These are phyloP conservation scores for Lophius piscatorius DNA, from an alignment of 2,113 vertebrate species.

Conservation along the genomic window DNA sequence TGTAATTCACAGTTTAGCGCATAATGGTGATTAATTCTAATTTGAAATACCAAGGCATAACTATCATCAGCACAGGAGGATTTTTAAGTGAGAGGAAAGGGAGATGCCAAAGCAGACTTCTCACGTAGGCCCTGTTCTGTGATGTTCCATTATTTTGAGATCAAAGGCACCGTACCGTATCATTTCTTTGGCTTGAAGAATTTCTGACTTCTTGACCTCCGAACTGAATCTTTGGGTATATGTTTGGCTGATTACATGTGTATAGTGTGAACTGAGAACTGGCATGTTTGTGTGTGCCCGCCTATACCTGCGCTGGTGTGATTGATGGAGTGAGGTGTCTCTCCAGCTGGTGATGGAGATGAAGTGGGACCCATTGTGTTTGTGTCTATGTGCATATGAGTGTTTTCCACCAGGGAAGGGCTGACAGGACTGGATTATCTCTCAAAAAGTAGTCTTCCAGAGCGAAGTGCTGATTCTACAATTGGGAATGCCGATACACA, in stretches of 20 bases:
- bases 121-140: not conserved
- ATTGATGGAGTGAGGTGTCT: conserved; percentile 67
- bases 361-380: conserved; percentile 52
- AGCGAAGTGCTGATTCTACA: no score
- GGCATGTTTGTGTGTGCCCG: conserved; percentile 23
- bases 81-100: no score
- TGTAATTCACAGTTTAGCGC: not conserved
- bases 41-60: not conserved
- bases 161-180: conserved; percentile 19
- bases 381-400: conserved; percentile 31
- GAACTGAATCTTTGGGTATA: conserved; percentile 8
- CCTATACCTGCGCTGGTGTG: conserved; percentile 47
- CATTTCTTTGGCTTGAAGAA: conserved; percentile 24
- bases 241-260: not conserved
- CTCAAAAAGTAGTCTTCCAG: conserved; percentile 56
- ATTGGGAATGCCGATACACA: conserved; percentile 24
- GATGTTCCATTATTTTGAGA: conserved; percentile 18
- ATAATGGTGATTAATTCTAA: not conserved
- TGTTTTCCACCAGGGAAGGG: conserved; percentile 3
- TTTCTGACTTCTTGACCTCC: conserved; percentile 29
- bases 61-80: not conserved
- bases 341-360: conserved; percentile 69
- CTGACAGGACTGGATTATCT: conserved; percentile 54
- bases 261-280: conserved; percentile 4
- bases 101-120: no score